phyloP scores from a whole-genome alignment of 2,888 invertebrate genomes.

The Zaprionus obscuricornis region DNA sequence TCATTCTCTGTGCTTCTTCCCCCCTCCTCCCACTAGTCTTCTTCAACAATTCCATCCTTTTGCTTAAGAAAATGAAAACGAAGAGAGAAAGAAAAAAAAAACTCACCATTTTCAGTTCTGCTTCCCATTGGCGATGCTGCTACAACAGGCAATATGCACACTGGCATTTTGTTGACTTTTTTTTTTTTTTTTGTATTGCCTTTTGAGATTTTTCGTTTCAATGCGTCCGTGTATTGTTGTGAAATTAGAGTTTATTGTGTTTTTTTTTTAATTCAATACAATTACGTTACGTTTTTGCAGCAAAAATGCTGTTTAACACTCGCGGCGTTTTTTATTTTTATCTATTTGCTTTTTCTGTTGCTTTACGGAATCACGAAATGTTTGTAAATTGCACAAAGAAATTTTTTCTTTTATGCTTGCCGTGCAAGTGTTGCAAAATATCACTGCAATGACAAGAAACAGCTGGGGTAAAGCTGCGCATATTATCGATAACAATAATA shows the following conservation, averaged over 20 bases:
- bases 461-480: conserved; percentile 49
- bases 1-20: too few species aligned
- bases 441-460: conserved; percentile 33
- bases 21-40: too few species aligned
- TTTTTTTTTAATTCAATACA: conserved; percentile 30
- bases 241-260: conserved; percentile 29
- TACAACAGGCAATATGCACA: conserved; percentile 40
- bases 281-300: too few species aligned
- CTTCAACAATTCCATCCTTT: too few species aligned
- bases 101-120: conserved; percentile 75
- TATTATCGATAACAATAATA: conserved; percentile 33
- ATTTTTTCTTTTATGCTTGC: conserved; percentile 60
- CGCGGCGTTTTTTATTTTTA: too few species aligned
- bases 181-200: not conserved
- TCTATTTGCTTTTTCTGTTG: conserved; percentile 28
- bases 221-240: conserved; percentile 12
- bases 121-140: conserved; percentile 47
- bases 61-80: too few species aligned
- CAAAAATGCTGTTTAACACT: conserved; percentile 51
- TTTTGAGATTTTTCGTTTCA: conserved; percentile 9
- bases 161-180: conserved; percentile 44
- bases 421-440: conserved; percentile 53
- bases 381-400: conserved; percentile 62
- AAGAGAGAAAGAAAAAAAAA: too few species aligned
- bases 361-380: conserved; percentile 42